Base-by-base conservation (phyloP, 2,113 vertebrate species). In the Muntiacus reevesi region DNA sequence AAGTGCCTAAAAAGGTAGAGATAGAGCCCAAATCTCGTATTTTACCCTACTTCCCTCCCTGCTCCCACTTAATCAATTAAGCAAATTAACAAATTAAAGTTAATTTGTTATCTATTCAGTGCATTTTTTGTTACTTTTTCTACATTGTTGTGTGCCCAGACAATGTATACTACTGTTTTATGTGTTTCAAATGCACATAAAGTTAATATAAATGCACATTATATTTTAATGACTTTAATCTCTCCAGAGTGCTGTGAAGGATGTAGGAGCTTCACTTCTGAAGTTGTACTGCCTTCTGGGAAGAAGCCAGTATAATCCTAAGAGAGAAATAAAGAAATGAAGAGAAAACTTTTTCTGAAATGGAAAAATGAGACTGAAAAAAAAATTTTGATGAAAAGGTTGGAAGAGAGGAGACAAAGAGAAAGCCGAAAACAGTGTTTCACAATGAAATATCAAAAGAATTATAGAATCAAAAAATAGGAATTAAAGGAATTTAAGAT, bases 401-500 rank as follows among this genome's bases (percentile, higher is more conserved):
- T 67, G 45, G 28, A 89, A 94, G 36, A 30, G 3, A 79, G 33
- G n/a, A 59, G 23, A 25, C 55, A 60, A 47, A 47, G 87, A 84
- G 45, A 64, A 93, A 67, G 57, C 33, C 28, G 64, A 40, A 43
- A 36, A 95, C 85, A 23, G 19, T 52, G 85, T 82, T 95, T 97
- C 55, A 76, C 54, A 94, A 94, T 89, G 54, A 43, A 89, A 57
- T 62, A 91, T 59, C 47, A 85, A 89, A 95, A 94, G 52, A 82
- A 25, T 47, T 47, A 36, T 91, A 81, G 86, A 78, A 92, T 87
- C 78, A 94, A 55, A 93, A 97, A 97, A 94, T 30, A 45, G 43
- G 54, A 93, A 94, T 94, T 92, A 74, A 97, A 93, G 54, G 81
- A 93, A 93, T 92, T 97, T 91, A 88, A 57, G 85, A 86, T 89